Base-by-base conservation (phyloP, 1,140 invertebrate genomes). In the Sitobion miscanthi region DNA sequence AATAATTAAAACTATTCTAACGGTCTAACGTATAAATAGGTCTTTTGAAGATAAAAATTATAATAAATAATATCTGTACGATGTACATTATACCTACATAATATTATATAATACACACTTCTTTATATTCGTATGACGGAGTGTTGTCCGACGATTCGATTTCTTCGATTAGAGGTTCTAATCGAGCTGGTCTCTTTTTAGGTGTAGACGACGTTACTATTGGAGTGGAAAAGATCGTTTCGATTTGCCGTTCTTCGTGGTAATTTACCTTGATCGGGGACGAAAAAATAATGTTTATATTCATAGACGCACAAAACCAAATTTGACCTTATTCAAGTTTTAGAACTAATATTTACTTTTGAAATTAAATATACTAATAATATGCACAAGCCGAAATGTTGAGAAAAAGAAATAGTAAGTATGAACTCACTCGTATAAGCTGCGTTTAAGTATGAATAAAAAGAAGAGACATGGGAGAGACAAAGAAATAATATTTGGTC, bases 101-200 rank as follows among this genome's bases (percentile, higher is more conserved):
- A 38, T 52, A 54, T 54, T 21, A 54, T 54, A 54, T 21, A 21
- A 54, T 54, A 54, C 52, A 23, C 52, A 54, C 52, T 54, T 54
- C 49, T 93, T 30, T 93, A 5, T 30, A 57, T 45, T 86, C 91
- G 49, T 93, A 57, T 1, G 82, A 93, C 8, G 82, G 82, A 30
- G 91, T 93, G 11, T 93, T 86, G 49, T 93, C 91, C 11, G 91
- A 93, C 11, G 91, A 93, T n/a, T 86, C 91, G 5, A 93, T 52
- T 57, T 54, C 91, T 54, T 93, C 91, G 1, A 54, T 57, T 2
- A 85, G 45, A 23, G 77, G 77, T 85, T 93, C 91, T 52, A 85
- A 11, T 30, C 49, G 49, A 9, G 35, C 3, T 20, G 90, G 69
- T 83, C 45, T 83, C 7, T 35, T 49, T 30, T 35, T 47, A 17